These are phyloP conservation scores for Petrophora chlorosata DNA, from an alignment of 2,888 invertebrate species.

Conservation along the genomic window DNA sequence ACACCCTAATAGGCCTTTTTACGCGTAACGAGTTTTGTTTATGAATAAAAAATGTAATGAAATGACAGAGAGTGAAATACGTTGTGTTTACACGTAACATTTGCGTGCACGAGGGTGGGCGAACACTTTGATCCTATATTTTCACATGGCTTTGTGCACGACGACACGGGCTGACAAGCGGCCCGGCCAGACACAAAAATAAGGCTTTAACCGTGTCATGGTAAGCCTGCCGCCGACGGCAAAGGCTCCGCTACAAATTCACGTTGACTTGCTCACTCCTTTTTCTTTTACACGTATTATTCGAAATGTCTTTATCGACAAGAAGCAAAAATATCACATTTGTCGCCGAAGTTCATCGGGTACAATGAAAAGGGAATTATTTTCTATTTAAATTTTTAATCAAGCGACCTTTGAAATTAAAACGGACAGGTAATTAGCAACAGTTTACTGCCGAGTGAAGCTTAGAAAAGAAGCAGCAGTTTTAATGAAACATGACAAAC, in stretches of 20 bases:
- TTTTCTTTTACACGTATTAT: conserved; percentile 54
- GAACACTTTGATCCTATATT: conserved; percentile 81
- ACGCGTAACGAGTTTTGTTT: conserved; percentile 34
- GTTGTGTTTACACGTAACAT: conserved; percentile 60
- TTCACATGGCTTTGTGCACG: conserved; percentile 80
- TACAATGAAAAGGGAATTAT: conserved; percentile 13
- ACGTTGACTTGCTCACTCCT: conserved; percentile 70
- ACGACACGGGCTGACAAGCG: conserved; percentile 78
- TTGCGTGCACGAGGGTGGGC: conserved; percentile 57
- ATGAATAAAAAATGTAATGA: conserved; percentile 47
- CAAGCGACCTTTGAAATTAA: conserved; percentile 15
- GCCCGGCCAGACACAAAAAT: conserved; percentile 81
- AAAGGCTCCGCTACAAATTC: conserved; percentile 81
- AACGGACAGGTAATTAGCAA: conserved; percentile 20
- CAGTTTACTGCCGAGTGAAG: conserved; percentile 16
- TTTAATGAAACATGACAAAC: conserved; percentile 3
- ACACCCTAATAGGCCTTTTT: conserved; percentile 39
- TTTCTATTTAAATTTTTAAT: conserved; percentile 13
- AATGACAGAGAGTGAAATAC: conserved; percentile 56
- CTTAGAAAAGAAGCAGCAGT: conserved; percentile 5
- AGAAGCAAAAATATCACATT: conserved; percentile 33
- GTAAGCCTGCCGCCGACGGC: conserved; percentile 82
- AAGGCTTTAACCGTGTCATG: conserved; percentile 82
- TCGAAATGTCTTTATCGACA: conserved; percentile 47
- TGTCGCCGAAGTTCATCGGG: conserved; percentile 19